These are phyloP conservation scores for Apogon hyalosoma DNA, from an alignment of 2,797 vertebrate genomes.

Conservation along the genomic window DNA sequence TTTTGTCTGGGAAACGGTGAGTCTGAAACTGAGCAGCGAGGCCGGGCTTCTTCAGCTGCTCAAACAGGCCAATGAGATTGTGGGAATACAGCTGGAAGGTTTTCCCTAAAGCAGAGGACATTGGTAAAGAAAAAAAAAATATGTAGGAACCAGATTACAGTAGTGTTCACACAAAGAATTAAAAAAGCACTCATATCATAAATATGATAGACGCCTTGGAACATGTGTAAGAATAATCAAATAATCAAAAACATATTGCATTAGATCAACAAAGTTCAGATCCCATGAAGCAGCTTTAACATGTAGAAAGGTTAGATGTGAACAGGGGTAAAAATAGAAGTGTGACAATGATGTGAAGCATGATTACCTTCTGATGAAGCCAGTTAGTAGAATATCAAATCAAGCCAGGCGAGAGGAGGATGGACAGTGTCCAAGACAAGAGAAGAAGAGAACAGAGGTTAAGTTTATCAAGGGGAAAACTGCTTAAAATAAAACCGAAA, in stretches of 20 bases:
- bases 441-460: conserved; percentile 77
- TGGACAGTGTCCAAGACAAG: conserved; percentile 82
- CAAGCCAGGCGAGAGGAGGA: conserved; percentile 81
- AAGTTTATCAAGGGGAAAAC: conserved; percentile 62
- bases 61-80: conserved; percentile 96
- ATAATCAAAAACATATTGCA: neutral
- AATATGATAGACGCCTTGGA: neutral
- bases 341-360: conserved; percentile 70
- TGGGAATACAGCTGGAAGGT: conserved; percentile 98
- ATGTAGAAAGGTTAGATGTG: conserved; percentile 69
- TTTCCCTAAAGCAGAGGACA: conserved; percentile 85
- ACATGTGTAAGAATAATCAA: too few relatives aligned
- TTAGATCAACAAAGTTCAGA: neutral
- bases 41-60: conserved; percentile 97
- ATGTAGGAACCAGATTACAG: neutral
- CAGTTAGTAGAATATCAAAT: conserved; percentile 82
- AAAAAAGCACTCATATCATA: conserved; percentile 1
- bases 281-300: conserved; percentile 27
- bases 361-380: conserved; percentile 95
- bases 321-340: conserved; percentile 63
- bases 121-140: conserved; percentile 2
- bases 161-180: neutral
- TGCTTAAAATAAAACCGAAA: conserved; percentile 65
- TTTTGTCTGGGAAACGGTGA: conserved; percentile 95
- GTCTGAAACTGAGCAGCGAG: conserved; percentile 96